Conservation (phyloP, 2,113 vertebrate genomes). For the Cyrtonyx montezumae region DNA sequence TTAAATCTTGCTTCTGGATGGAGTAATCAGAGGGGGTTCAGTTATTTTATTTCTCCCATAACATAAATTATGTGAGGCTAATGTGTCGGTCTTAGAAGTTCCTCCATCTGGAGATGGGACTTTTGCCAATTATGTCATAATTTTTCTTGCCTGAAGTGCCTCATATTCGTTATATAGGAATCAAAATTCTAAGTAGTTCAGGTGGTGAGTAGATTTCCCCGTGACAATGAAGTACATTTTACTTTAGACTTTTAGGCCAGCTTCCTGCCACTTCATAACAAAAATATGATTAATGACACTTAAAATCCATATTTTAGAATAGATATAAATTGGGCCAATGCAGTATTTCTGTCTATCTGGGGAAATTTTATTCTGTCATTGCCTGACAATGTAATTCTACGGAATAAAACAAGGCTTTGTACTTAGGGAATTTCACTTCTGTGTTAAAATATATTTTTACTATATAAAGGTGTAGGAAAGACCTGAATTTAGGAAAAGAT, state of each 20-base stretch:
- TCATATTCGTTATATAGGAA: slow-evolving; percentile 27
- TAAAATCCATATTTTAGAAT: slow-evolving; percentile 40
- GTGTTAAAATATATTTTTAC: not conserved
- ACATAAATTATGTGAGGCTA: slow-evolving; percentile 54
- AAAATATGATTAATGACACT: slow-evolving; percentile 36
- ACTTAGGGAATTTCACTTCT: slow-evolving; percentile 4
- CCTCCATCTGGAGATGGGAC: slow-evolving; percentile 67
- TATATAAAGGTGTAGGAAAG: not conserved
- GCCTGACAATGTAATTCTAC: slow-evolving; percentile 43
- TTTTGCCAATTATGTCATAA: slow-evolving; percentile 65
- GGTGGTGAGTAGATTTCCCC: slow-evolving; percentile 43
- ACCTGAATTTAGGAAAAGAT: slow-evolving; percentile 25
- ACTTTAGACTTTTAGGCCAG: slow-evolving; percentile 50
- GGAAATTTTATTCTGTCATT: slow-evolving; percentile 48
- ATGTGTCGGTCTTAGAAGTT: slow-evolving; percentile 57
- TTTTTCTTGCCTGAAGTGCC: slow-evolving; percentile 62
- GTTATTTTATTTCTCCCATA: slow-evolving; percentile 52
- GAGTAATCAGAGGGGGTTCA: slow-evolving; percentile 24
- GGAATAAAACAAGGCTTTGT: slow-evolving; percentile 13
- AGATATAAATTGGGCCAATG: slow-evolving; percentile 30
- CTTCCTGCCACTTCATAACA: slow-evolving; percentile 42
- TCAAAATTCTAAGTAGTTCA: slow-evolving; percentile 51
- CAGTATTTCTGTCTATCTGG: not conserved
- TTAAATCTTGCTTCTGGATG: slow-evolving; percentile 50
- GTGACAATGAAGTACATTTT: slow-evolving; percentile 30